Conservation (phyloP, 2,797 vertebrate genomes). For the Mus spretus region DNA sequence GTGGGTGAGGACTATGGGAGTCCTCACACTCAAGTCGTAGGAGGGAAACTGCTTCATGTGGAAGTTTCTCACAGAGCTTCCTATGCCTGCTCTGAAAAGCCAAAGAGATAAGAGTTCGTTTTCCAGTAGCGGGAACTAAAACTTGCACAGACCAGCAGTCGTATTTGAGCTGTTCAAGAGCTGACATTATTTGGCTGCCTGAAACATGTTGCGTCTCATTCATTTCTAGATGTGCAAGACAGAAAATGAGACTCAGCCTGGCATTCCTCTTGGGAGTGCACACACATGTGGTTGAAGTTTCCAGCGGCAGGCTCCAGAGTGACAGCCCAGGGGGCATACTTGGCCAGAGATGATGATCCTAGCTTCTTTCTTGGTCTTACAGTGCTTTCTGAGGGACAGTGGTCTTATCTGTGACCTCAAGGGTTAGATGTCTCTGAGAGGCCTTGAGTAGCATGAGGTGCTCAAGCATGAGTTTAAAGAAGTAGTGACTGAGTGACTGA, state of each 20-base stretch:
- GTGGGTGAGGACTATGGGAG: neutral
- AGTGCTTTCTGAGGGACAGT: neutral
- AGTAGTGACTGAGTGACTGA: neutral
- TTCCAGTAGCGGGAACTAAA: neutral
- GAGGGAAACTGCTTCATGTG: neutral
- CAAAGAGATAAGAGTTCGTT: neutral
- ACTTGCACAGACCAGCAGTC: neutral
- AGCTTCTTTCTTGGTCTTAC: neutral
- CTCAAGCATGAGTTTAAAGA: slow-evolving; percentile 16
- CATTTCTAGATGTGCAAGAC: slow-evolving; percentile 23
- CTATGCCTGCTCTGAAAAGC: neutral
- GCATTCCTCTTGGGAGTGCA: neutral
- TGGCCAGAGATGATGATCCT: neutral
- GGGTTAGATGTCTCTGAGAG: slow-evolving; percentile 6
- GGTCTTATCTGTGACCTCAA: neutral
- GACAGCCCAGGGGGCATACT: neutral
- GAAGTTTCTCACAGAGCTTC: neutral
- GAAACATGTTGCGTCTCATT: neutral
- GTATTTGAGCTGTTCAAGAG: neutral
- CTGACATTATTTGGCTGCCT: neutral
- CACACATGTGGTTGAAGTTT: neutral
- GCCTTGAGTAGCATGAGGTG: neutral
- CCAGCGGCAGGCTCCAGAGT: neutral
- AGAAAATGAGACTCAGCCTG: neutral
- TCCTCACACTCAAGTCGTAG: neutral